Conservation (phyloP, 2,888 invertebrate species). For the Chymomyza caudatula region DNA sequence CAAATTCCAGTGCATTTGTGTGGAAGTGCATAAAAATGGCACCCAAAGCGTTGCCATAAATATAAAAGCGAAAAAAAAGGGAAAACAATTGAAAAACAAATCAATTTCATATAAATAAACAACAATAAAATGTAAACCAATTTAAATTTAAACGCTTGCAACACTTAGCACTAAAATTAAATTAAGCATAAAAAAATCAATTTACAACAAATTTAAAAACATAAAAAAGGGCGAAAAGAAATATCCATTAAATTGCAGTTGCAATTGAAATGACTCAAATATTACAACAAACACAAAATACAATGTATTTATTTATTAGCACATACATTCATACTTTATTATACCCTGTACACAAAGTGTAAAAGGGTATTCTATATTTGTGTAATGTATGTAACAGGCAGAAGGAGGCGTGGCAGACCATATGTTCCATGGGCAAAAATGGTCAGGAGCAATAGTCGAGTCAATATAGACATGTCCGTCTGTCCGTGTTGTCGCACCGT, state of each 20-base stretch:
- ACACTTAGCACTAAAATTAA: constrained; percentile 19
- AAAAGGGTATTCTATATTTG: constrained; percentile 11
- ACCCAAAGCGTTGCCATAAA: too few relatives aligned
- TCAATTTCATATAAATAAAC: constrained; percentile 1
- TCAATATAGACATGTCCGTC: too few relatives aligned
- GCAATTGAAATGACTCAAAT: constrained; percentile 38
- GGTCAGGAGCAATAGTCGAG: too few relatives aligned
- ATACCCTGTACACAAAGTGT: too few relatives aligned
- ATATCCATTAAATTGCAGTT: constrained; percentile 15
- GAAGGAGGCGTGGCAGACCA: too few relatives aligned
- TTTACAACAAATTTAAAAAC: not conserved
- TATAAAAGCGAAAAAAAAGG: not conserved
- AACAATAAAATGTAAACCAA: constrained; percentile 3
- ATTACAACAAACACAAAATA: constrained; percentile 23
- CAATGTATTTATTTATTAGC: constrained; percentile 48
- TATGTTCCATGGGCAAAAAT: too few relatives aligned
- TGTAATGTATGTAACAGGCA: too few relatives aligned
- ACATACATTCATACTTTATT: constrained; percentile 45
- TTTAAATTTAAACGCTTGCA: constrained; percentile 1
- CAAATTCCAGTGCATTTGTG: too few relatives aligned
- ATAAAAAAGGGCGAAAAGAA: not conserved
- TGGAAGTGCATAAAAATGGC: too few relatives aligned
- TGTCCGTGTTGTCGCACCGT: too few relatives aligned
- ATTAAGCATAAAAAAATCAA: not conserved
- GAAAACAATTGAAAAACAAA: not conserved